Base-by-base conservation (phyloP, 2,113 vertebrate species). In the Sebastes schlegelii region DNA sequence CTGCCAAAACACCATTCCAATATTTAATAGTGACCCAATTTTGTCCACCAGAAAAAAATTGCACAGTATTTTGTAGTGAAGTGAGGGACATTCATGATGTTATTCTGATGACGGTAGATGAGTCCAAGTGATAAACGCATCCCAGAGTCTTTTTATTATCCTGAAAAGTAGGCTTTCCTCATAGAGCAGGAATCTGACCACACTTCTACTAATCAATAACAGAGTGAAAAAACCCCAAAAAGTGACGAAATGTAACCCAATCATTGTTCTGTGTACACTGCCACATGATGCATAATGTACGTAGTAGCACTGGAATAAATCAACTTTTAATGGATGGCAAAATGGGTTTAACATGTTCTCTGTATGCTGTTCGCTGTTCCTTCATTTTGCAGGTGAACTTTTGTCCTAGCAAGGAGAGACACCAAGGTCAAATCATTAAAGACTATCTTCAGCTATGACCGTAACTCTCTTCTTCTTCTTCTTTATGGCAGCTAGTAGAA, bases 211-310 rank as follows among this genome's bases (percentile, higher is more conserved):
- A 83, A 89, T 89, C 80, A 90, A 74, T 46, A 84, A 82, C 84
- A 77, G 54, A 90, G 77, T 88, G 74, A 90, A 88, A 63, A 68
- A 52, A n/a, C 1, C 17, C 74, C 80, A 63, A 89, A 91, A 84
- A 84, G 73, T 90, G 80, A 86, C 79, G 60, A 89, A 86, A 89
- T 92, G 89, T 94, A 91, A 88, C 85, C 85, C 91, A 90, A 75
- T 91, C 93, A 91, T 92, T 94, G 94, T 94, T 95, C 92, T 94
- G 92, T 95, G 92, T 92, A 93, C 92, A 94, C 94, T 94, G 92
- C 94, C 93, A 93, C 91, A 90, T 90, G 88, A 91, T 89, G 80
- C 94, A 92, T 93, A 90, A 90, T 91, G 91, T 93, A 91, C 86
- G 88, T 93, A 92, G 90, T 90, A 94, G 87, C 91, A 88, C 92